Evolutionary conservation across 2,797 vertebrate genomes (phyloP), one percentile per base, ranked within the genome.

Genomic region (Pseudochirops corinnae): DNA sequence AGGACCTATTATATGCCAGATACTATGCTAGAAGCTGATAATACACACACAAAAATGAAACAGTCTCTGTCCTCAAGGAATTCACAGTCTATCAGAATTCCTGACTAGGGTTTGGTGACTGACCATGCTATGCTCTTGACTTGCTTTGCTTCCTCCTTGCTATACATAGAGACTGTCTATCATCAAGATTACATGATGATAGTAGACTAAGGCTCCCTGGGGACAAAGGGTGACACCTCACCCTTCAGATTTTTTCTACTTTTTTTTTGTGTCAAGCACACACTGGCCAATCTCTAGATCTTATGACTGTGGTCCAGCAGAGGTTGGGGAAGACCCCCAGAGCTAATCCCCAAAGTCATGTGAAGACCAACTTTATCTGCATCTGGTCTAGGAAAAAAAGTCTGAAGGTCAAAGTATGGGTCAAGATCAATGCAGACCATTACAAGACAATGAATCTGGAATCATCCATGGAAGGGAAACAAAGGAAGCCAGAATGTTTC

Each of bases 191-290:
- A 39, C 39, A 87, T 50, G 24, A 50, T 26, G 39, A 82, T 13
- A 46, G 21, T 50, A 26, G 21, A 46, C 39, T 50, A 87, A 50
- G 39, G 26, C 74, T 82, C 24, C 33, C n/a, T 52, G 92, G 16
- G 12, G 39, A 94, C 67, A 29, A 2, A 26, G 55, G 14, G 5
- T 92, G 82, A 74, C 55, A 94, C 39, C 92, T 90, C 92, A 46
- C 12, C 91, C 1, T 92, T 91, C 52, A 55, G 58, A 95, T 97
- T 95, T 53, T 60, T 50, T 26, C n/a, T 87, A n/a, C 55, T 93
- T 93, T 56, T 82, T 52, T 56, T 91, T n/a, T n/a, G 7, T 26
- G 5, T 56, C n/a, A n/a, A 39, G 90, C 11, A 18, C 53, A 9
- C 53, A 55, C 28, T 91, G 55, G 46, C 55, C 29, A 28, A 55